Evolutionary conservation across 1,140 invertebrate genomes (phyloP), one percentile per base, ranked within the genome.

Genomic region (Bombus polaris): DNA sequence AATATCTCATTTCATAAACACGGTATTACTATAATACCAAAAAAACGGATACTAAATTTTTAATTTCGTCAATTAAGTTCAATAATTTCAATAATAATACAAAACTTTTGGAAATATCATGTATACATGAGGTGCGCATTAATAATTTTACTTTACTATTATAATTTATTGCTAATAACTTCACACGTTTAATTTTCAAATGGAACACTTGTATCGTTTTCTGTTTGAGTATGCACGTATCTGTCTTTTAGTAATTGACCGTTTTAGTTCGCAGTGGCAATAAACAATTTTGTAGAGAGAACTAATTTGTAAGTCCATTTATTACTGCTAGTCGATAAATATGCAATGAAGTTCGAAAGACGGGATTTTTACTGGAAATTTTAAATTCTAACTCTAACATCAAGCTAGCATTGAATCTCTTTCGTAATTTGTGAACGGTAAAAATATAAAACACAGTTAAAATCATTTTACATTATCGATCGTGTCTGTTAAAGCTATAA

Each of bases 331-430:
- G 32, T 62, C 76, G 53, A 84, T 84, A 84, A 72, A 79, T 84
- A 80, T 47, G 39, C 32, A 84, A 79, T 62, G 53, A 84, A 44
- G 18, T 70, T 57, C 22, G 65, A 77, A 83, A 79, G 32, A 42
- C 32, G 76, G 47, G 37, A 84, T 72, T 79, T 84, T 84, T 78
- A 78, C 37, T 71, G 78, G 66, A 78, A 84, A 78, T 78, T 84
- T 53, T 79, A 37, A 62, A 84, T 79, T 59, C 39, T 39, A 32
- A 62, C 28, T 59, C 39, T 39, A 62, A 9, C 13, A 13, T 47
- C 32, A 39, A 70, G 22, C 25, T 18, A 44, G 65, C n/a, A 71
- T 28, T 25, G n/a, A 71, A 42, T 47, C 18, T 59, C 3, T 42
- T 35, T 78, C 37, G n/a, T 44, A 70, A 59, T 71, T 66, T 62